Percentiles rank a stretch among this genome's conserved stretches.
phyloP scores from a whole-genome alignment of 2,888 invertebrate genomes.

The Phortica magna region DNA sequence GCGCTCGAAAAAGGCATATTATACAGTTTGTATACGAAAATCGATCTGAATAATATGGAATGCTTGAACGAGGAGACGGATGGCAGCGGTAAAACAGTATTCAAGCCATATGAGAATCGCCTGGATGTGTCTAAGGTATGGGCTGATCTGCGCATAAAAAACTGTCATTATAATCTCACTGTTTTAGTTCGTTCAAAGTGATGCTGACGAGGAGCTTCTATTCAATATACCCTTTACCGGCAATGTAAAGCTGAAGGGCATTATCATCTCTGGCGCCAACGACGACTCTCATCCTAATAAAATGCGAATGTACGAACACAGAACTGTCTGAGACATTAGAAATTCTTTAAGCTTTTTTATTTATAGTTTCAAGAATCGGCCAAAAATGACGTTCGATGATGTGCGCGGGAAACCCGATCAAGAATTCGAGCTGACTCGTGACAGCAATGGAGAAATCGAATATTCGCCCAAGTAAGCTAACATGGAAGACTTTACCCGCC shows the following conservation, averaged over 20 bases:
- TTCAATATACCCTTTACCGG: slow-evolving; percentile 99
- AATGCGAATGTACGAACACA: slow-evolving; percentile 88
- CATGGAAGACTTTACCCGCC: not conserved
- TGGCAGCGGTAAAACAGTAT: slow-evolving; percentile 91
- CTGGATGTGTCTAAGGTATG: slow-evolving; percentile 86
- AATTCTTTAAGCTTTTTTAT: not conserved
- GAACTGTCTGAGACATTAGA: not conserved
- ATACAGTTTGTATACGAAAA: slow-evolving; percentile 90
- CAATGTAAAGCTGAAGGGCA: slow-evolving; percentile 95
- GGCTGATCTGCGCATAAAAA: not conserved
- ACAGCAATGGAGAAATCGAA: slow-evolving; percentile 88
- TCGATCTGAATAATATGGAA: slow-evolving; percentile 90
- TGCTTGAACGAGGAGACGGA: slow-evolving; percentile 94
- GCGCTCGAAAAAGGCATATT: slow-evolving; percentile 77
- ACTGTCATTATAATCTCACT: not conserved
- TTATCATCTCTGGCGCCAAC: slow-evolving; percentile 94
- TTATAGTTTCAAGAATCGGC: slow-evolving; percentile 93
- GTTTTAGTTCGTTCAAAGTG: slow-evolving; percentile 94
- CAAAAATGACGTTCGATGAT: slow-evolving; percentile 97
- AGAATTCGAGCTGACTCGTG: slow-evolving; percentile 91
- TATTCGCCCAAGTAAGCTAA: slow-evolving; percentile 91
- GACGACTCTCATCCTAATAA: slow-evolving; percentile 90
- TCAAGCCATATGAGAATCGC: slow-evolving; percentile 94
- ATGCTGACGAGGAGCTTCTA: slow-evolving; percentile 95
- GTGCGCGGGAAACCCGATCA: slow-evolving; percentile 87